These are phyloP conservation scores for Drosophila diplacantha DNA, from an alignment of 2,888 invertebrate species.

Conservation along the genomic window DNA sequence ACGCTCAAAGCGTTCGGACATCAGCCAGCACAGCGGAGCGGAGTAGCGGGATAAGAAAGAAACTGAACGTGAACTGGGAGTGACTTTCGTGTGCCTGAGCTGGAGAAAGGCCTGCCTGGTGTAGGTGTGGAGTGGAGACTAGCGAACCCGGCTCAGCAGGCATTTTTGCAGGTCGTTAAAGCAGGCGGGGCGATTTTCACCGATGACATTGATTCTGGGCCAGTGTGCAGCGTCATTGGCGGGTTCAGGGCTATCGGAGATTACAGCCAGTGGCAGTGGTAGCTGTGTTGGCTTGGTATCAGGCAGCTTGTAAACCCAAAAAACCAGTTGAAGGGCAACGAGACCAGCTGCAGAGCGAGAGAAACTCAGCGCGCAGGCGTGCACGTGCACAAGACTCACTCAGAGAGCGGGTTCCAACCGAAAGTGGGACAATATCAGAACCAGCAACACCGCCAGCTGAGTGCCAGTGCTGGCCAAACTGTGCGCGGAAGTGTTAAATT, in stretches of 20 bases:
- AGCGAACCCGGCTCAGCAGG: conserved; percentile 10
- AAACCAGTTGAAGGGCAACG: conserved; percentile 63
- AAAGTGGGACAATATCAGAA: conserved; percentile 58
- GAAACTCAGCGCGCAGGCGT: conserved; percentile 39
- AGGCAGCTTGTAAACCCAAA: conserved; percentile 36
- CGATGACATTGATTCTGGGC: conserved; percentile 63
- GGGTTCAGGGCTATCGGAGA: conserved; percentile 62
- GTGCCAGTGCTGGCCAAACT: conserved; percentile 39
- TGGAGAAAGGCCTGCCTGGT: conserved; percentile 60
- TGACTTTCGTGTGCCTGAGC: conserved; percentile 59
- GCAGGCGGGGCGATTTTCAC: conserved; percentile 44
- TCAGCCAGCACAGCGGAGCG: conserved; percentile 20
- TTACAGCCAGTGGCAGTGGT: conserved; percentile 27
- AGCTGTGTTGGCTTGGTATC: neutral
- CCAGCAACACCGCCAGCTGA: conserved; percentile 33
- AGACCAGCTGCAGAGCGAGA: conserved; percentile 25
- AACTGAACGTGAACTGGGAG: conserved; percentile 35
- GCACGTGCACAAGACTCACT: conserved; percentile 55
- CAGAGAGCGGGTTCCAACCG: conserved; percentile 17
- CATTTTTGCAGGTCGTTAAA: conserved; percentile 12
- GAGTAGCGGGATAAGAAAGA: conserved; percentile 13
- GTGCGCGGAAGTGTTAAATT: conserved; percentile 43
- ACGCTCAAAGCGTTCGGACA: conserved; percentile 63
- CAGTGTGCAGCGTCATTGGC: conserved; percentile 31
- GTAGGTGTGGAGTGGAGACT: neutral